Percentiles rank a stretch among this genome's conserved stretches.
These are phyloP conservation scores for Anoplius nigerrimus DNA, from an alignment of 2,888 invertebrate species.

Conservation along the genomic window DNA sequence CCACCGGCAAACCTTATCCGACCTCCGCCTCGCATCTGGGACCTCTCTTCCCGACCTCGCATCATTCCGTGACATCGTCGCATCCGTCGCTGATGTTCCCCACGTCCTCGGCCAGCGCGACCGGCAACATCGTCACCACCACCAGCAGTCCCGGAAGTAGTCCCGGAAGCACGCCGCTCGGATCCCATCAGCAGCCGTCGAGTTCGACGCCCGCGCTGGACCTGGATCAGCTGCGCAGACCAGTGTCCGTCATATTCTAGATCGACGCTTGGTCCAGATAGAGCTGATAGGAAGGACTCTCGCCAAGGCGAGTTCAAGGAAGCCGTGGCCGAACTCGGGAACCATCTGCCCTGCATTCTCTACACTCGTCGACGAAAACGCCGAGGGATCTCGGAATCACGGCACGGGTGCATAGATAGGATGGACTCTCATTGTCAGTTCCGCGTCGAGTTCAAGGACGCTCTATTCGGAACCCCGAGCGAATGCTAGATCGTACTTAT, in stretches of 20 bases:
- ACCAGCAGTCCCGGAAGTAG: constrained; percentile 63
- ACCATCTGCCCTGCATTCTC: too few species aligned
- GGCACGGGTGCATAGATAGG: too few species aligned
- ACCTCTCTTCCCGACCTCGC: constrained; percentile 47
- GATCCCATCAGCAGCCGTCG: constrained; percentile 58
- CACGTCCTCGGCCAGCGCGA: constrained; percentile 26
- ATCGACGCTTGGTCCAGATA: too few species aligned
- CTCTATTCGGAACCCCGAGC: too few species aligned
- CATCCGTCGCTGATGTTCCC: constrained; percentile 75
- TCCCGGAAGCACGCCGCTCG: constrained; percentile 57
- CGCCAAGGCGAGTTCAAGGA: too few species aligned
- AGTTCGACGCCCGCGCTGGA: constrained; percentile 76
- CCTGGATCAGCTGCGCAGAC: constrained; percentile 80
- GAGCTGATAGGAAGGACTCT: too few species aligned
- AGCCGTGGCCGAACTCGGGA: too few species aligned
- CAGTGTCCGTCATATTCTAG: constrained; percentile 85
- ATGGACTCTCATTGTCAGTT: too few species aligned
- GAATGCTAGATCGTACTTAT: too few species aligned
- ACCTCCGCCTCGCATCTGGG: constrained; percentile 47
- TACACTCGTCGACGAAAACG: too few species aligned
- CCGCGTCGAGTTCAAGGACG: too few species aligned
- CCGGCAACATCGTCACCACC: constrained; percentile 33
- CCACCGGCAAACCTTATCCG: constrained; percentile 76
- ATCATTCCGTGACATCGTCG: constrained; percentile 75
- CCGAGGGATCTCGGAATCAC: too few species aligned